Base-by-base conservation (phyloP, 2,797 vertebrate species). In the Threskiornis aethiopicus region DNA sequence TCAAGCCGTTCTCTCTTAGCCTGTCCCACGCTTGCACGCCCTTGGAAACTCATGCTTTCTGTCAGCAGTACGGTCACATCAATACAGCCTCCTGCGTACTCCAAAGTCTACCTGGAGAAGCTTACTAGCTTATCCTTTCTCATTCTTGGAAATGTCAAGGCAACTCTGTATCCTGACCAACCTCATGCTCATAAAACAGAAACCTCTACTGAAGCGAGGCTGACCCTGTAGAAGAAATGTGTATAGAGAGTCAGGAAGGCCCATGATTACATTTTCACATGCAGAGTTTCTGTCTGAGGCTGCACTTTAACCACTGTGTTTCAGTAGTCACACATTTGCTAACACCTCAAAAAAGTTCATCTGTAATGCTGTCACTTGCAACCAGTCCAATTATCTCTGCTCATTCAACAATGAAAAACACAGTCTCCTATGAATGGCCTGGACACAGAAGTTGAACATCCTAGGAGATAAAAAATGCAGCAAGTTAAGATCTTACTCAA, bases 341-440 rank as follows among this genome's bases (percentile, higher is more conserved):
- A 91, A 78, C 55, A 87, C 28, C 69, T 91, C 84, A 20, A 18
- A 86, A 57, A 92, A 93, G 76, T 94, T 90, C 35, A 73, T 88
- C 71, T 69, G 39, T 55, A 91, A 80, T 57, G 59, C n/a, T 91
- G 79, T 73, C 89, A 86, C 69, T 91, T 87, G 65, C 70, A 91
- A 89, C 47, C 65, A 66, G 76, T 19, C 39, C 82, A 87, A 57
- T 92, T 91, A 95, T 64, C 79, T 90, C 76, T 89, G 87, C 76
- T 96, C 82, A 86, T 81, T 76, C 87, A 88, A 76, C 84, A 96
- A 54, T 57, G 75, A 78, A 95, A 94, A 84, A 75, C 44, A 58
- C 3, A 87, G 54, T 26, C 82, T 81, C 51, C 57, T 49, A 49
- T 15, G 86, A 90, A 81, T 1, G 47, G 65, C 65, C 57, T 12